Conservation (phyloP, 2,113 vertebrate genomes). For the Candoia aspera region DNA sequence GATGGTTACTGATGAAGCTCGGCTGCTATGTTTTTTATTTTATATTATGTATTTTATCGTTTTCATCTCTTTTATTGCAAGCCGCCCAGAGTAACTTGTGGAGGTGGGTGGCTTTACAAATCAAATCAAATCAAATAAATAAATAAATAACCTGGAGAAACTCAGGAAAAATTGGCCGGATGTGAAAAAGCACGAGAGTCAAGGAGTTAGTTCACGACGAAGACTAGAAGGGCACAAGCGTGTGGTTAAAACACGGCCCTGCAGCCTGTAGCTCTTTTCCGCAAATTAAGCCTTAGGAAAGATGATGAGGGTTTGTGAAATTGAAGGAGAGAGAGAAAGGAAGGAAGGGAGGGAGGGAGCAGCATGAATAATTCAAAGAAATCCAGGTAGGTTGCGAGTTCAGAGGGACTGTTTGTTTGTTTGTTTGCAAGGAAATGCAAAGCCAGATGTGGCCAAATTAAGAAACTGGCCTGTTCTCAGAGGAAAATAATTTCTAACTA, state of each 20-base stretch:
- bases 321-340: background rate
- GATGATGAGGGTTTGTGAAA: background rate
- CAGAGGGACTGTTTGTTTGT: too few relatives aligned
- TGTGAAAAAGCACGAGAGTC: background rate
- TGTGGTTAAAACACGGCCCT: background rate
- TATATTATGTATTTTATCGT: background rate
- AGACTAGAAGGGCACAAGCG: background rate
- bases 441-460: background rate
- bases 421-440: background rate
- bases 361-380: conserved; percentile 8
- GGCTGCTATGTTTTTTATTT: too few relatives aligned
- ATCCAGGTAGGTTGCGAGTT: background rate
- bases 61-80: background rate
- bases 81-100: background rate
- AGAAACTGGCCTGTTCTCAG: background rate
- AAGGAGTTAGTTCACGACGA: background rate
- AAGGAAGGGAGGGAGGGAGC: background rate
- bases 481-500: background rate
- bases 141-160: background rate
- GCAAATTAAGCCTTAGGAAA: background rate
- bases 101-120: background rate
- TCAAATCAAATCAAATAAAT: background rate
- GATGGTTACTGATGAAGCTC: background rate
- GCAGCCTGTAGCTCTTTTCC: background rate
- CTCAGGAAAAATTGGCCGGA: background rate